Evolutionary conservation across 2,888 invertebrate species (phyloP).

Genomic region (Drosophila nigricruria): DNA sequence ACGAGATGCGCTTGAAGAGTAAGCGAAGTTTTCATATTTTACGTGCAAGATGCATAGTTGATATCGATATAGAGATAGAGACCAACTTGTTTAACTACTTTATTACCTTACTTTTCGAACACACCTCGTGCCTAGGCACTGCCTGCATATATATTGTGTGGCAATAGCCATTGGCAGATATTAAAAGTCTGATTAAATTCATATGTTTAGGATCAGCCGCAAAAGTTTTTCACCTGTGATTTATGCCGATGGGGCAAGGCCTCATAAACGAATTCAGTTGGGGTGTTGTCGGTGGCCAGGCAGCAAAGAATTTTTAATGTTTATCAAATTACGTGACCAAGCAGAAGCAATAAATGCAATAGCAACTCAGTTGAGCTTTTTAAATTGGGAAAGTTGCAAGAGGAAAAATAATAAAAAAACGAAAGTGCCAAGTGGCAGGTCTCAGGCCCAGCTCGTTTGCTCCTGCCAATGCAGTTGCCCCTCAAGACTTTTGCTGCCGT

Average conservation of each 20-base stretch:
- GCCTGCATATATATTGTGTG: slow-evolving; percentile 38
- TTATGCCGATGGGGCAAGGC: slow-evolving; percentile 60
- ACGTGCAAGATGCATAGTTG: not conserved
- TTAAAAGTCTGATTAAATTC: slow-evolving; percentile 62
- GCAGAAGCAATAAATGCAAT: slow-evolving; percentile 12
- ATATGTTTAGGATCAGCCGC: slow-evolving; percentile 43
- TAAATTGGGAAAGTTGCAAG: slow-evolving; percentile 46
- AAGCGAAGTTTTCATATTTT: not conserved
- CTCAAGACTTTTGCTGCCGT: slow-evolving; percentile 11
- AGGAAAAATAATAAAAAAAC: slow-evolving; percentile 26
- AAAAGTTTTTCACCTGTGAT: slow-evolving; percentile 61
- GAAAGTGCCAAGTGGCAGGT: slow-evolving; percentile 61
- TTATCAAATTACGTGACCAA: slow-evolving; percentile 67
- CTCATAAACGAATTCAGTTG: slow-evolving; percentile 23
- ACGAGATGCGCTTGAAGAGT: slow-evolving; percentile 1
- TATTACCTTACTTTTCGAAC: not conserved
- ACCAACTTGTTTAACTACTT: not conserved
- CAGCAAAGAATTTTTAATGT: slow-evolving; percentile 72
- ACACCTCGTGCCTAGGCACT: slow-evolving; percentile 16
- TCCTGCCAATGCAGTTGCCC: slow-evolving; percentile 55
- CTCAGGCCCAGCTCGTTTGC: slow-evolving; percentile 37
- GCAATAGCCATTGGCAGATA: slow-evolving; percentile 47
- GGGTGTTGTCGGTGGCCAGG: slow-evolving; percentile 32
- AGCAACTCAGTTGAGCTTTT: slow-evolving; percentile 1
- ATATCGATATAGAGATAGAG: too few relatives aligned